Evolutionary conservation across 2,113 vertebrate genomes (phyloP).

Genomic region (Sterrhoptilus dennistouni): DNA sequence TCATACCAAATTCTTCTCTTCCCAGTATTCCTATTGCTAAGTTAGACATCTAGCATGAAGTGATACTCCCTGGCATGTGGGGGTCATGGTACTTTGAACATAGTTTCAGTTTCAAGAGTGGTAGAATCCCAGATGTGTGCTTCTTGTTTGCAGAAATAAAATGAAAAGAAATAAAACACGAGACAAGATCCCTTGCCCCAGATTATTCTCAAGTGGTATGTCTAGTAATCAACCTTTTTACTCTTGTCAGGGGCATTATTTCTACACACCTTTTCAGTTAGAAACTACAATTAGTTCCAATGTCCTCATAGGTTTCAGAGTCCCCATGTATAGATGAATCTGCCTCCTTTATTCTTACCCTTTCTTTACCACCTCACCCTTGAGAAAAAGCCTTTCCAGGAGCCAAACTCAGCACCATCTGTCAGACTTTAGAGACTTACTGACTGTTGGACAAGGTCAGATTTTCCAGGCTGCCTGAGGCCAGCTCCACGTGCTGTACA

Average conservation of each 20-base stretch:
- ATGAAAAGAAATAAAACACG: neutral
- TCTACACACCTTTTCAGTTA: neutral
- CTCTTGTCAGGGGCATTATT: neutral
- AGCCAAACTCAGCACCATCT: neutral
- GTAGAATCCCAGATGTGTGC: neutral
- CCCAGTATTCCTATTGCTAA: neutral
- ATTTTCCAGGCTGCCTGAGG: neutral
- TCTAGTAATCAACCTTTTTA: neutral
- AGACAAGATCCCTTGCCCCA: neutral
- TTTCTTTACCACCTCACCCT: neutral
- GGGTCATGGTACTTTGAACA: neutral
- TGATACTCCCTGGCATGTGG: neutral
- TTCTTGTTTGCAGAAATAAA: neutral
- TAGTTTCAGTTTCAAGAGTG: neutral
- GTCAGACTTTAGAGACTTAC: neutral
- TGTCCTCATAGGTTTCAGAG: neutral
- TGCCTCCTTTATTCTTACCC: neutral
- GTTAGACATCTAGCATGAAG: neutral
- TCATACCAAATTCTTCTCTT: neutral
- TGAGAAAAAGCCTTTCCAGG: neutral
- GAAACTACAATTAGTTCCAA: neutral
- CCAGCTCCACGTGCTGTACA: neutral
- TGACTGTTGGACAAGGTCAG: neutral
- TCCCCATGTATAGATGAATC: neutral
- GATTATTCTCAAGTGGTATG: neutral